Percentiles rank a stretch among this genome's conserved stretches.
Evolutionary conservation across 2,888 invertebrate species (phyloP).

Genomic region (Andrena praecox): DNA sequence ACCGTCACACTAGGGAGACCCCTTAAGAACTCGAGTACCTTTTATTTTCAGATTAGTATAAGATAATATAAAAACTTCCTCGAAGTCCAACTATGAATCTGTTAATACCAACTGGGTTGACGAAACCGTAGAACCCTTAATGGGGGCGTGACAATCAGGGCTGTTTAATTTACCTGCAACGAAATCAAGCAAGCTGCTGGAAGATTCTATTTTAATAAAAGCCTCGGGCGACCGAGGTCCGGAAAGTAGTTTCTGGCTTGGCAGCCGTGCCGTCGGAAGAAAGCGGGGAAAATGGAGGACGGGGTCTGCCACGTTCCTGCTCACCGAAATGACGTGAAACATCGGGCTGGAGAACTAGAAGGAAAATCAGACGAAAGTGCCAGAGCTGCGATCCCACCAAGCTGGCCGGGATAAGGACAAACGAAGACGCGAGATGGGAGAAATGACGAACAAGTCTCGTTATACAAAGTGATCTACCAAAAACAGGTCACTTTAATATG

Average conservation of each 20-base stretch:
- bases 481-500: conserved; percentile 15
- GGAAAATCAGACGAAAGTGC: conserved; percentile 34
- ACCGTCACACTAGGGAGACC: too few species aligned
- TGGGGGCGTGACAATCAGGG: not conserved
- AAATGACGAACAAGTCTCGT: conserved; percentile 16
- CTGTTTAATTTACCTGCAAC: conserved; percentile 22
- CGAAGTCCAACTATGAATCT: not conserved
- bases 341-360: conserved; percentile 12
- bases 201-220: conserved; percentile 53
- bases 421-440: conserved; percentile 15
- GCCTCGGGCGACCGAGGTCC: not conserved
- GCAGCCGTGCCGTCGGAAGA: conserved; percentile 17
- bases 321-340: conserved; percentile 43
- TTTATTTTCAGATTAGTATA: too few species aligned
- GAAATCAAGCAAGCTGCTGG: conserved; percentile 8
- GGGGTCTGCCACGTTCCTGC: conserved; percentile 22
- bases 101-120: not conserved
- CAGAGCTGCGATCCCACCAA: not conserved
- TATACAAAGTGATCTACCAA: not conserved
- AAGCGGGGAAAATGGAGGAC: conserved; percentile 36
- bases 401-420: conserved; percentile 2
- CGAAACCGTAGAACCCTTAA: not conserved
- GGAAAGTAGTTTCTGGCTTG: conserved; percentile 33
- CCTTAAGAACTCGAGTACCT: too few species aligned
- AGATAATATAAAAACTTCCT: too few species aligned